Conservation (phyloP, 2,113 vertebrate species). For the Zosterops borbonicus region DNA sequence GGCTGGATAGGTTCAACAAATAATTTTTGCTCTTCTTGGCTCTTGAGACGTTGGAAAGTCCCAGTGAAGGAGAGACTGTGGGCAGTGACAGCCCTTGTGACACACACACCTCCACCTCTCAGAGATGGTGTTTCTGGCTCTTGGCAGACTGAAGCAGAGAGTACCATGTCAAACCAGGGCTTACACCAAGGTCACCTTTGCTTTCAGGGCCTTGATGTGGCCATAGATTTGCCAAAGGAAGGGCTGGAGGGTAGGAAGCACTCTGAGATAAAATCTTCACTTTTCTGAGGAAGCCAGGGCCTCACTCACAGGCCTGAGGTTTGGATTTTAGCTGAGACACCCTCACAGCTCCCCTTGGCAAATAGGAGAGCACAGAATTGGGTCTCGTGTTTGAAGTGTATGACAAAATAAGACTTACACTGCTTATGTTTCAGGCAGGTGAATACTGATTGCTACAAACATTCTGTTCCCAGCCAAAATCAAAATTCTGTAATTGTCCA, state of each 20-base stretch:
- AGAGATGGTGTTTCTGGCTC: background rate
- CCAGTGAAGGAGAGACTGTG: background rate
- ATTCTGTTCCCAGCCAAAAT: background rate
- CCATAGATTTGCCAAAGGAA: background rate
- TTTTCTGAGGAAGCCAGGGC: background rate
- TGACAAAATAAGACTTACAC: background rate
- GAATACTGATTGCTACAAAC: background rate
- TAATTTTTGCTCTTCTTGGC: background rate
- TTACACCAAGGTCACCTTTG: background rate
- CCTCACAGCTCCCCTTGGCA: background rate
- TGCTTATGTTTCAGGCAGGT: background rate
- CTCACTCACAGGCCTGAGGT: accelerated
- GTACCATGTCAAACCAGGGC: accelerated
- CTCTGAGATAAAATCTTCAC: background rate
- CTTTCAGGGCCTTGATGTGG: background rate
- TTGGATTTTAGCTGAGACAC: background rate
- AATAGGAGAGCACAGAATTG: background rate
- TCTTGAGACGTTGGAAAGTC: background rate
- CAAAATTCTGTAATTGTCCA: background rate
- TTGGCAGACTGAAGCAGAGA: background rate
- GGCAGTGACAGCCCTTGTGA: background rate
- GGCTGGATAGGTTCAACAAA: accelerated
- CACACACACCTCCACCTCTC: background rate
- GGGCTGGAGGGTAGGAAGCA: background rate
- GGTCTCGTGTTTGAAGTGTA: background rate